phyloP scores from a whole-genome alignment of 2,888 invertebrate species.

The Euphydryas editha region DNA sequence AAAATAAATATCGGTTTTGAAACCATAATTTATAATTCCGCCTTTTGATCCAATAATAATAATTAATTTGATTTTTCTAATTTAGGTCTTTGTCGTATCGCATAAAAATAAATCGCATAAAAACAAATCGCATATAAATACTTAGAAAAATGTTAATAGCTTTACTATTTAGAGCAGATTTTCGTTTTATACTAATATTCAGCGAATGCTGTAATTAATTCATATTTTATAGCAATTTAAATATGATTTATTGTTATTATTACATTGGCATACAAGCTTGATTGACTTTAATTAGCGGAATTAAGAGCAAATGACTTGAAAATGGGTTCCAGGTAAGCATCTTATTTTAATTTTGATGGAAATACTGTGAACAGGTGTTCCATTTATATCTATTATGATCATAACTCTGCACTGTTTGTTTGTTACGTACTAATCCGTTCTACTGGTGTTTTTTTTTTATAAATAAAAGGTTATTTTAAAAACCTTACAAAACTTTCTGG shows the following conservation, averaged over 20 bases:
- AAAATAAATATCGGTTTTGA: not conserved
- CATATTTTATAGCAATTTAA: not conserved
- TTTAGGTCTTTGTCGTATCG: not conserved
- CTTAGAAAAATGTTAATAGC: slow-evolving; percentile 1
- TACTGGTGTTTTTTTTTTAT: no score
- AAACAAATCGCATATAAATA: not conserved
- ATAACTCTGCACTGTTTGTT: no score
- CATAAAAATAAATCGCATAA: not conserved
- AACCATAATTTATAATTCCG: not conserved
- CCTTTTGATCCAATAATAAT: not conserved
- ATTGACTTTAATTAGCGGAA: not conserved
- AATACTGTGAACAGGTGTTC: no score
- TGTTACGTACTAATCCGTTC: no score
- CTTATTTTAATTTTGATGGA: not conserved
- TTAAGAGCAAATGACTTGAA: not conserved
- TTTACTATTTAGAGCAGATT: not conserved
- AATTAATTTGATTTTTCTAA: slow-evolving; percentile 1
- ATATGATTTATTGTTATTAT: not conserved
- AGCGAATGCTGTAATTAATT: not conserved
- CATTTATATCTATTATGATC: no score
- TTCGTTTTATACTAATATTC: not conserved
- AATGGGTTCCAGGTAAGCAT: not conserved
- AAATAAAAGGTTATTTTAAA: no score
- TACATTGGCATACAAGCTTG: not conserved
- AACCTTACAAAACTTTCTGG: no score